Percentiles rank a stretch among this genome's conserved stretches.
Conservation (phyloP, 2,797 vertebrate genomes). For the Gambelia wislizenii region DNA sequence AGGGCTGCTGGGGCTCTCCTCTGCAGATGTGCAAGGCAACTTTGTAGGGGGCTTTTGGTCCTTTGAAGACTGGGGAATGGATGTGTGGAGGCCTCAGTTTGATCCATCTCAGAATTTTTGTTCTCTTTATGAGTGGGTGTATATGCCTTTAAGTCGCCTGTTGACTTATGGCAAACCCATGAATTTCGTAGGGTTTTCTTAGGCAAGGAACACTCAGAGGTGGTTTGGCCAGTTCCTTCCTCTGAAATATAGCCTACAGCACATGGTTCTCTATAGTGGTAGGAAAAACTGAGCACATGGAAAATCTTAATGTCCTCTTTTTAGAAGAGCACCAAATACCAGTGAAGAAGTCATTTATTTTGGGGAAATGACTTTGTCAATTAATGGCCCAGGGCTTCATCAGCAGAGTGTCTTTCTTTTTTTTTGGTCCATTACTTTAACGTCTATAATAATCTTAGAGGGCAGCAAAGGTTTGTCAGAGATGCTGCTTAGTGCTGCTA, state of each 20-base stretch:
- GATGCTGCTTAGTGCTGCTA: background rate
- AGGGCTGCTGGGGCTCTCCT: background rate
- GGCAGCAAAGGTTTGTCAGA: background rate
- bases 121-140: no score
- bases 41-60: background rate
- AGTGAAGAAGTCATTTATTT: constrained; percentile 1
- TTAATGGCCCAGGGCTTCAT: constrained; percentile 13
- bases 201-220: no score
- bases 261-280: background rate
- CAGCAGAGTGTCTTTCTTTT: constrained; percentile 3
- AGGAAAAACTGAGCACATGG: background rate
- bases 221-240: no score
- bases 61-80: background rate
- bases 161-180: no score
- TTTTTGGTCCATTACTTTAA: constrained; percentile 40
- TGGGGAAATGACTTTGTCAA: constrained; percentile 27
- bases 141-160: no score
- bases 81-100: background rate
- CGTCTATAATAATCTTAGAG: background rate
- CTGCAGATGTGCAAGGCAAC: background rate
- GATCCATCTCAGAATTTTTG: background rate
- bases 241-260: no score
- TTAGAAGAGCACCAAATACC: background rate
- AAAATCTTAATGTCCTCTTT: background rate
- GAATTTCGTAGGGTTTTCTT: no score